Evolutionary conservation across 2,888 invertebrate genomes (phyloP), one percentile per base, ranked within the genome.

Genomic region (Epiblema foenella): DNA sequence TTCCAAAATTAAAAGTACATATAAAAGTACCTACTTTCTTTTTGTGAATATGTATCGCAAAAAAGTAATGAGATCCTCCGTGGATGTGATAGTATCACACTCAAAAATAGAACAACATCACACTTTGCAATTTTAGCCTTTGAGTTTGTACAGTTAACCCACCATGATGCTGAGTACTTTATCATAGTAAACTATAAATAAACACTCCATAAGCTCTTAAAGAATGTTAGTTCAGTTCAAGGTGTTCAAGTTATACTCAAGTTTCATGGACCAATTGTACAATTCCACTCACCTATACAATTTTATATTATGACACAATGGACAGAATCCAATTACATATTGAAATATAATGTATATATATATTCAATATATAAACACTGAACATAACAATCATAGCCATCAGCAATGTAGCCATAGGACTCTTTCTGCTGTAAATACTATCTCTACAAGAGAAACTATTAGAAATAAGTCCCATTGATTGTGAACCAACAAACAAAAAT

Each of bases 91-190:
- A n/a, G 8, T 0, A 46, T 7, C 7, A 8, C 46, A 39, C n/a
- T n/a, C n/a, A 46, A n/a, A 46, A 46, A 8, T 46, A 46, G n/a
- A 46, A 46, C 46, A 46, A n/a, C 46, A 46, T 46, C 46, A 46
- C 46, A 8, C 46, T 46, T 46, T 46, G 46, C 46, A 12, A 46
- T 46, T 46, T 46, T 46, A 33, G 15, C n/a, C n/a, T 46, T 46
- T n/a, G 46, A 46, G 7, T 46, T n/a, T n/a, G 46, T 46, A 46
- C 46, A 8, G n/a, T 46, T n/a, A 4, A 46, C n/a, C n/a, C 46
- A 24, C 24, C 24, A 33, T 8, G 33, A 33, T 33, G 29, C 5
- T 29, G 29, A 33, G 33, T 8, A 33, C 33, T 33, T 33, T 24
- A 24, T n/a, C n/a, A n/a, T n/a, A n/a, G 33, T 33, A 33, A 33